These are phyloP conservation scores for Cynoglossus semilaevis DNA, from an alignment of 2,113 vertebrate species.

Conservation along the genomic window DNA sequence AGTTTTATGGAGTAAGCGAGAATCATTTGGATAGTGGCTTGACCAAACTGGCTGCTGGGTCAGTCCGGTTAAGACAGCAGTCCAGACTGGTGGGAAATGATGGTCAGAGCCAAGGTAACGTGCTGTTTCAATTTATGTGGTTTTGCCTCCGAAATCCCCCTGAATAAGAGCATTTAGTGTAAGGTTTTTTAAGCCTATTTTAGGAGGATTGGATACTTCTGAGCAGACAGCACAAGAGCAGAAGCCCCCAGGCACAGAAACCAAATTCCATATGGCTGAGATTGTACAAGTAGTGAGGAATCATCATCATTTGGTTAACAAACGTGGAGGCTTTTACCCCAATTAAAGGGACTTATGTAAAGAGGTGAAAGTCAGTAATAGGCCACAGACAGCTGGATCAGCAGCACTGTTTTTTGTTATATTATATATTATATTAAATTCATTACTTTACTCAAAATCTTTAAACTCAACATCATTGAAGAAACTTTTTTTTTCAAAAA, in stretches of 20 bases:
- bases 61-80: constrained; percentile 15
- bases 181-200: not conserved
- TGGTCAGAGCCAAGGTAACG: constrained; percentile 25
- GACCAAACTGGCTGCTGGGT: constrained; percentile 25
- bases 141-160: constrained; percentile 15
- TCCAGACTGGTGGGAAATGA: constrained; percentile 19
- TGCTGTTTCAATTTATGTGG: constrained; percentile 40
- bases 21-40: constrained; percentile 38
- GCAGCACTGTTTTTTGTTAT: constrained; percentile 15
- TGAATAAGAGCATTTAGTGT: constrained; percentile 30
- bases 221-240: constrained; percentile 35
- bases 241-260: constrained; percentile 27
- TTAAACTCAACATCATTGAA: constrained; percentile 8
- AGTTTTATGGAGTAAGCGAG: constrained; percentile 60
- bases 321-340: constrained; percentile 16
- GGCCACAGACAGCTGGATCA: constrained; percentile 24
- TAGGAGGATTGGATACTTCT: constrained; percentile 30
- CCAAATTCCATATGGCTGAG: constrained; percentile 55
- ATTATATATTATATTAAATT: not conserved
- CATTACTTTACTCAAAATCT: too few species aligned
- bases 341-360: not conserved
- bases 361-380: constrained; percentile 28
- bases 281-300: constrained; percentile 40
- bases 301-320: constrained; percentile 26
- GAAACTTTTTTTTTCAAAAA: too few species aligned